Evolutionary conservation across 2,113 vertebrate genomes (phyloP), one percentile per base, ranked within the genome.

Genomic region (Rutilus rutilus): DNA sequence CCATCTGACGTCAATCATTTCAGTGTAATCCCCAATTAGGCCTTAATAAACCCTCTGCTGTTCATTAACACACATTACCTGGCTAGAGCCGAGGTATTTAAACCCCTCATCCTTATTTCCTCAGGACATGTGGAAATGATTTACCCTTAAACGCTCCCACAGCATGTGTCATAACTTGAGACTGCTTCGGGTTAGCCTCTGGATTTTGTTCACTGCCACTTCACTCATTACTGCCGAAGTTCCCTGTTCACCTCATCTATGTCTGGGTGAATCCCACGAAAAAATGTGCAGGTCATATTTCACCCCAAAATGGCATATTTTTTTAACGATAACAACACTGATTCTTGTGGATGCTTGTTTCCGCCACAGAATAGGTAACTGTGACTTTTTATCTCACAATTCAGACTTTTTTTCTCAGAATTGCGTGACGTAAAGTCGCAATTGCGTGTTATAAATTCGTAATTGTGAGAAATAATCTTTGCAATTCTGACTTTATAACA

Each of bases 131-230:
- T 84, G 42, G 67, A 85, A 50, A 78, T 78, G 2, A 85, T 67
- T 33, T 73, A 15, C 84, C 79, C 74, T 78, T 88, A 78, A 85
- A 85, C 23, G 45, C 33, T 77, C 8, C 50, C 27, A 21, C 86
- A 27, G 75, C 80, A 90, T 87, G 60, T 39, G 54, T 79, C 42
- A 78, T 33, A 90, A 86, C n/a, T 25, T 84, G 39, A 83, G 85
- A 69, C 73, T 59, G 14, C 45, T 36, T 54, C 30, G 6, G 39
- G 73, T 84, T n/a, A 5, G 30, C 39, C 27, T 36, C 65, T 86
- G 9, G 27, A 50, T 62, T 47, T 15, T 52, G 64, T 60, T 79
- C 50, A 21, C 81, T 33, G 81, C 25, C 81, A 83, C 81, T 45
- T 83, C 33, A 52, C 27, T 50, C 65, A 73, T 17, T 7, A 57